Evolutionary conservation across 2,888 invertebrate genomes (phyloP).

Genomic region (Bombyx huttoni): DNA sequence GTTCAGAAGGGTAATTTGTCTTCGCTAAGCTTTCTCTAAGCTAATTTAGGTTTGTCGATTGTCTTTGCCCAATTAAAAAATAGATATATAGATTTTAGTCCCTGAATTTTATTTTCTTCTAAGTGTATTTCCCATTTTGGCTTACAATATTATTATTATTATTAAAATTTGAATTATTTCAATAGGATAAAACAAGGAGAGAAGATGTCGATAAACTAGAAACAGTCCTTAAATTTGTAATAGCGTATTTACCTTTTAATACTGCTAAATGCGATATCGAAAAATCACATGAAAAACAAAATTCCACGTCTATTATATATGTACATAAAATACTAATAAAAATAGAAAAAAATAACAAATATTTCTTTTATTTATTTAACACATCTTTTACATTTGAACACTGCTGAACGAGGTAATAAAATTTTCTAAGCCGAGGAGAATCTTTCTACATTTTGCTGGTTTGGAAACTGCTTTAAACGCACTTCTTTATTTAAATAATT

Average conservation of each 20-base stretch:
- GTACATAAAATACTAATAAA: slow-evolving; percentile 4
- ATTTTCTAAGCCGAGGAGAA: slow-evolving; percentile 12
- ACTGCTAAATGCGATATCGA: too few relatives aligned
- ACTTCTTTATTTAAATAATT: slow-evolving; percentile 5
- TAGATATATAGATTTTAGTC: too few relatives aligned
- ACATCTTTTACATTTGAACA: slow-evolving; percentile 43
- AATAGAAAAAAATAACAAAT: slow-evolving; percentile 17
- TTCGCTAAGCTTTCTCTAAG: too few relatives aligned
- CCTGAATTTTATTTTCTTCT: too few relatives aligned
- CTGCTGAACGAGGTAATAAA: slow-evolving; percentile 36
- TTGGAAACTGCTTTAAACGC: slow-evolving; percentile 8
- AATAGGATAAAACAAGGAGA: slow-evolving; percentile 1
- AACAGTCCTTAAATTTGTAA: slow-evolving; percentile 3
- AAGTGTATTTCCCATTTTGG: too few relatives aligned
- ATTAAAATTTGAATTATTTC: neutral
- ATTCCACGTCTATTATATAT: neutral
- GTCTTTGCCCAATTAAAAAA: too few relatives aligned
- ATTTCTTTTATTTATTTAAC: slow-evolving; percentile 5
- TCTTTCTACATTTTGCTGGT: slow-evolving; percentile 45
- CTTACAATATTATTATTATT: neutral
- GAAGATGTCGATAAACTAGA: neutral
- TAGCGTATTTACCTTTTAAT: neutral
- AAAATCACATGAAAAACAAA: too few relatives aligned
- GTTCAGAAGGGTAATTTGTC: too few relatives aligned
- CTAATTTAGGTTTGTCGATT: too few relatives aligned